These are phyloP conservation scores for Periophthalmus magnuspinnatus DNA, from an alignment of 2,797 vertebrate species.

Conservation along the genomic window DNA sequence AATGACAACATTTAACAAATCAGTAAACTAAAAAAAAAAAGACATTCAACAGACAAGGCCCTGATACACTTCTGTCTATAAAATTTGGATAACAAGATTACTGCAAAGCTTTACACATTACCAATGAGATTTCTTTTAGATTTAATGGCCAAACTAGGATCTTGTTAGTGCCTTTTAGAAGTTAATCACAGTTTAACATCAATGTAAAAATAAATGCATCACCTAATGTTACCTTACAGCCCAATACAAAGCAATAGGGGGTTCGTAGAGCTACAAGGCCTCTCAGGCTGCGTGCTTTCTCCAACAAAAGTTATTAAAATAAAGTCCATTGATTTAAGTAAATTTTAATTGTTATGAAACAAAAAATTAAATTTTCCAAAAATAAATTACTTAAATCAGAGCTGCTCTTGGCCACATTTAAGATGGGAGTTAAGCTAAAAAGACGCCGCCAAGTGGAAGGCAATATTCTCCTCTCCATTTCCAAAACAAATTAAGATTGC, in stretches of 20 bases:
- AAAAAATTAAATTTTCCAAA: constrained; percentile 5
- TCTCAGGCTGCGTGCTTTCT: constrained; percentile 19
- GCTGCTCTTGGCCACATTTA: constrained; percentile 23
- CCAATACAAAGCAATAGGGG: constrained; percentile 18
- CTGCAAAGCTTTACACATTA: constrained; percentile 4
- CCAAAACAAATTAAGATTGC: constrained; percentile 27
- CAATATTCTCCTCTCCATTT: constrained; percentile 24
- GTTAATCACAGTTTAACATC: constrained; percentile 47
- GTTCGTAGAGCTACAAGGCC: constrained; percentile 38
- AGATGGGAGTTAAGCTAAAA: constrained; percentile 29
- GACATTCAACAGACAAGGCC: constrained; percentile 21
- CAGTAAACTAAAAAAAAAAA: constrained; percentile 8
- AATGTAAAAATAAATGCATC: constrained; percentile 18
- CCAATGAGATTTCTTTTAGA: constrained; percentile 29
- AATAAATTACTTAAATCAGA: constrained; percentile 6
- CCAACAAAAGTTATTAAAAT: constrained; percentile 12
- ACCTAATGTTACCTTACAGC: constrained; percentile 6
- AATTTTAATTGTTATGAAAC: constrained; percentile 20
- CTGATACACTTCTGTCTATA: constrained; percentile 26
- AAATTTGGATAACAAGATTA: constrained; percentile 12
- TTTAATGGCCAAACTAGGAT: constrained; percentile 29
- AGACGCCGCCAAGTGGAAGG: constrained; percentile 34
- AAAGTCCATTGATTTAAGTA: constrained; percentile 9
- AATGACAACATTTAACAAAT: constrained; percentile 14
- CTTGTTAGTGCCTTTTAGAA: constrained; percentile 21